Conservation (phyloP, 2,888 invertebrate genomes). For the Oasisia sp. region DNA sequence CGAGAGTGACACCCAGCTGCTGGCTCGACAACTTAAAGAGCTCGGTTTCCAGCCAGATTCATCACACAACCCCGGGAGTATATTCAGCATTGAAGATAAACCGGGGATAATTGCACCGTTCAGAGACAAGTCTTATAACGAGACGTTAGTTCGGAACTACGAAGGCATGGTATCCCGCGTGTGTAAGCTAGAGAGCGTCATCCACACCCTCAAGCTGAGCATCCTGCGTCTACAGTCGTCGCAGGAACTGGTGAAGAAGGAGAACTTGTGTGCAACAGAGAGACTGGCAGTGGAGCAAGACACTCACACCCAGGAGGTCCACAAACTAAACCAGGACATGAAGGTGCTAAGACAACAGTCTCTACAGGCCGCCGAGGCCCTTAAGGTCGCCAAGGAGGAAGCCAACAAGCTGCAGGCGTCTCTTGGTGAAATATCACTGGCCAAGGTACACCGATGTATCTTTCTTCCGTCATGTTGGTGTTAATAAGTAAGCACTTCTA, state of each 20-base stretch:
- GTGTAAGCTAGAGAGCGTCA: conserved; percentile 56
- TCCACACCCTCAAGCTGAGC: conserved; percentile 56
- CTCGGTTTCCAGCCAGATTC: not conserved
- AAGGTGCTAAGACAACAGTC: conserved; percentile 50
- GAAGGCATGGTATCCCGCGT: conserved; percentile 44
- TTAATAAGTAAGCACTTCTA: too few relatives aligned
- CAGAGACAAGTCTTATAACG: not conserved
- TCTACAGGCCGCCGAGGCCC: conserved; percentile 45
- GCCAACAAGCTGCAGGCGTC: conserved; percentile 50
- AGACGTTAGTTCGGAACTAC: conserved; percentile 29
- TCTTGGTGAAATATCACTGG: conserved; percentile 48
- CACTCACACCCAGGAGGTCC: conserved; percentile 52
- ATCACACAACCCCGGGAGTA: not conserved
- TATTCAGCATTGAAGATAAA: not conserved
- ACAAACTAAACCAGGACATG: conserved; percentile 48
- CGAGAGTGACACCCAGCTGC: not conserved
- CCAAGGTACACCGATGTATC: conserved; percentile 45
- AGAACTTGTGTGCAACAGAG: conserved; percentile 46
- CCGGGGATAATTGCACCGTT: conserved; percentile 27
- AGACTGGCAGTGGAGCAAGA: conserved; percentile 47
- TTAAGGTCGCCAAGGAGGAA: conserved; percentile 46
- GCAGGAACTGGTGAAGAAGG: conserved; percentile 48
- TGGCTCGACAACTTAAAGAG: not conserved
- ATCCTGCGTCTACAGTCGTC: conserved; percentile 52
- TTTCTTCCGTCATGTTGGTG: not conserved